Evolutionary conservation across 2,797 vertebrate species (phyloP).

Genomic region (Lacerta agilis): DNA sequence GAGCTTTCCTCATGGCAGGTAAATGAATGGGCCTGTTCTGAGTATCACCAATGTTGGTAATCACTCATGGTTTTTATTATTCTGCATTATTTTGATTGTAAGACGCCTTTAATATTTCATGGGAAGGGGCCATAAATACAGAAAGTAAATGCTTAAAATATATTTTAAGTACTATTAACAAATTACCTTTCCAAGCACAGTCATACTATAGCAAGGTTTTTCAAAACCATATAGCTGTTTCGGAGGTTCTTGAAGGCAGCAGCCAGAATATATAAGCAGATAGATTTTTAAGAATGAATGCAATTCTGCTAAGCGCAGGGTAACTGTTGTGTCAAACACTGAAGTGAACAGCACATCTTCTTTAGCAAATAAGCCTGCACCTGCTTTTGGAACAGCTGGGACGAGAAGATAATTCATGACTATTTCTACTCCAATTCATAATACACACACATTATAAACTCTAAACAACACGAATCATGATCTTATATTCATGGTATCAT

Average conservation of each 20-base stretch:
- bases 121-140: background rate
- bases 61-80: background rate
- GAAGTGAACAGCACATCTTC: conserved; percentile 72
- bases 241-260: conserved; percentile 77
- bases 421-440: background rate
- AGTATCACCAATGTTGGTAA: background rate
- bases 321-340: conserved; percentile 75
- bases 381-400: conserved; percentile 61
- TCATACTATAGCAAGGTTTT: background rate
- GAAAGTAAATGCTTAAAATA: background rate
- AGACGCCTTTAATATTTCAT: background rate
- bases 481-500: too few relatives aligned
- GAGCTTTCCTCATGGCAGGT: too few relatives aligned
- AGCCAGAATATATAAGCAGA: conserved; percentile 77
- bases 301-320: conserved; percentile 80
- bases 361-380: conserved; percentile 60
- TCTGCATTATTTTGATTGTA: background rate
- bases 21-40: too few relatives aligned
- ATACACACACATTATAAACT: background rate
- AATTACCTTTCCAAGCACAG: conserved; percentile 62
- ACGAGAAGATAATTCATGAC: conserved; percentile 42
- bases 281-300: conserved; percentile 81
- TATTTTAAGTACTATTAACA: background rate
- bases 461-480: background rate
- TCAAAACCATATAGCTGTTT: conserved; percentile 68